phyloP scores from a whole-genome alignment of 2,888 invertebrate species.

The Mycalesis mineus region DNA sequence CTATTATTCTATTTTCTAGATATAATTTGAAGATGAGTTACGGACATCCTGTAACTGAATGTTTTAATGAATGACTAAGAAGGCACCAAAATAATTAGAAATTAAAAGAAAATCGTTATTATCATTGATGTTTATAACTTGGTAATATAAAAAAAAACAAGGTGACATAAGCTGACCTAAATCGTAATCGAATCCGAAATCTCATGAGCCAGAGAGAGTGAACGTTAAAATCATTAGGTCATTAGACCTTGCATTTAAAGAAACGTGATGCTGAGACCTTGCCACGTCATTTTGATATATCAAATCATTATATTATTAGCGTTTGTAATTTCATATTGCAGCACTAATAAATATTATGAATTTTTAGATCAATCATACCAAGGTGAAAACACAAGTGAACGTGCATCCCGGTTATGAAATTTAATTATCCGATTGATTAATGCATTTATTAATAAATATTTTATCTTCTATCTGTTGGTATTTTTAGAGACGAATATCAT shows the following conservation, averaged over 20 bases:
- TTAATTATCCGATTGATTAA: neutral
- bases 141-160: no score
- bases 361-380: neutral
- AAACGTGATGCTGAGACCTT: conserved; percentile 2
- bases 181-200: neutral
- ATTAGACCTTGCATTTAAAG: neutral
- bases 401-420: neutral
- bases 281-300: neutral
- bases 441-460: neutral
- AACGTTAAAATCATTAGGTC: neutral
- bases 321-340: neutral
- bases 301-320: neutral
- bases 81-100: no score
- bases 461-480: neutral
- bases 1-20: no score
- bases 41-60: no score
- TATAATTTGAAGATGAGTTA: no score
- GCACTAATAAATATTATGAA: neutral
- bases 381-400: conserved; percentile 1
- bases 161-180: neutral
- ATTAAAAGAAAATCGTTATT: no score
- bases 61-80: no score
- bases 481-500: no score
- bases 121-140: no score
- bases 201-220: neutral